phyloP scores from a whole-genome alignment of 1,140 invertebrate genomes.

The Tetranychus cinnabarinus region DNA sequence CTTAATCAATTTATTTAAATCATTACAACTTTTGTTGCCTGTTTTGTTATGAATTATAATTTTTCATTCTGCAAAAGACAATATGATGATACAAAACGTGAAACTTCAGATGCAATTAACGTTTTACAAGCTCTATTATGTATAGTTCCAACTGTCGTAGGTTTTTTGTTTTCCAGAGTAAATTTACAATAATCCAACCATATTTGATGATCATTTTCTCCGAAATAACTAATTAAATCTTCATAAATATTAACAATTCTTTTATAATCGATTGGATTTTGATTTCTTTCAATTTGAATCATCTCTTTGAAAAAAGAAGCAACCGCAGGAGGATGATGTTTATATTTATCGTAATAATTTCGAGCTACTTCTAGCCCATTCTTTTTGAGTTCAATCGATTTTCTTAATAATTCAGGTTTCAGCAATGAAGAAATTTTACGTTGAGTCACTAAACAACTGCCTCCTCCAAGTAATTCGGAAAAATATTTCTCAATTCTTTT shows the following conservation, averaged over 20 bases:
- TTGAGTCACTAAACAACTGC: background rate
- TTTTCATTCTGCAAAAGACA: background rate
- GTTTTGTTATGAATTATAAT: too few species aligned
- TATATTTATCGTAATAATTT: conserved; percentile 7
- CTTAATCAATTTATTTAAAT: too few species aligned
- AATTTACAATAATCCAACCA: conserved; percentile 6
- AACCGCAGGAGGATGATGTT: background rate
- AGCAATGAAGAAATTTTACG: conserved; percentile 1
- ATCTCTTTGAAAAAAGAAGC: conserved; percentile 2
- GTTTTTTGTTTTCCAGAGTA: background rate
- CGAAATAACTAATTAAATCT: conserved; percentile 3
- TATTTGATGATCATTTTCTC: background rate
- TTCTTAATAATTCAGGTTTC: conserved; percentile 3
- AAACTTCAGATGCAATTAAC: background rate
- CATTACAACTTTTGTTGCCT: too few species aligned
- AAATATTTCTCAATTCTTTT: background rate
- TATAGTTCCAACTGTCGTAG: background rate
- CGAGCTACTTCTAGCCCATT: background rate
- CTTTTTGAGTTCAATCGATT: background rate
- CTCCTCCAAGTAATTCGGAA: background rate
- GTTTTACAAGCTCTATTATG: conserved; percentile 1
- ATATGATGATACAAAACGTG: conserved; percentile 3
- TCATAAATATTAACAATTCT: background rate
- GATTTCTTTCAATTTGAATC: conserved; percentile 2
- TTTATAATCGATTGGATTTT: background rate